A percentile compares a stretch with the other conserved stretches of the same genome.
Conservation (phyloP, 2,113 vertebrate genomes). For the Chitala chitala region DNA sequence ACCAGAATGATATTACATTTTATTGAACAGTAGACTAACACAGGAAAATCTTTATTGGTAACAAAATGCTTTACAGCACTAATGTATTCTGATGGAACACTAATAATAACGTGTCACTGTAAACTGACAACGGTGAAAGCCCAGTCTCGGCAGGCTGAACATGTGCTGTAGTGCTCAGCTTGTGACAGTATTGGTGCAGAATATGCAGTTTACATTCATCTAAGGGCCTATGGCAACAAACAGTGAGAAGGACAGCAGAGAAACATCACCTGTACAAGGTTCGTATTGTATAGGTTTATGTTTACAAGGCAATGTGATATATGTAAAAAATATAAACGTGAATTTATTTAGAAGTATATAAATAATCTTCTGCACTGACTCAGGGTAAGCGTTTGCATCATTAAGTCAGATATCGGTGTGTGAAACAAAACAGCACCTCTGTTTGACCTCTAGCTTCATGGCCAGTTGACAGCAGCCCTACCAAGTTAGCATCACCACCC, state of each 20-base stretch:
- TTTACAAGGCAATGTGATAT: constrained; percentile 30
- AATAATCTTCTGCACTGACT: constrained; percentile 35
- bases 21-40: too few species aligned
- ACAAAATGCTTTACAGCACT: too few species aligned
- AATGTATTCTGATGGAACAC: neutral
- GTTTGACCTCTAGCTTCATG: constrained; percentile 16
- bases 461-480: neutral
- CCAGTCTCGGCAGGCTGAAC: neutral
- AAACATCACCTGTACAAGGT: neutral
- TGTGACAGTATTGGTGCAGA: neutral
- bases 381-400: constrained; percentile 30
- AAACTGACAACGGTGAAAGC: too few species aligned
- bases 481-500: neutral
- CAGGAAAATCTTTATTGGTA: too few species aligned
- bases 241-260: neutral
- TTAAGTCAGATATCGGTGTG: constrained; percentile 4
- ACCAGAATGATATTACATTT: neutral
- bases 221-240: too few species aligned
- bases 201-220: neutral
- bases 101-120: too few species aligned
- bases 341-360: constrained; percentile 27
- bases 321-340: constrained; percentile 31
- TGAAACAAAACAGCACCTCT: constrained; percentile 30
- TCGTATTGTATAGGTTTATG: constrained; percentile 20
- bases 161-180: neutral